Conservation (phyloP, 2,888 invertebrate genomes). For the Drosophila nigricruria region DNA sequence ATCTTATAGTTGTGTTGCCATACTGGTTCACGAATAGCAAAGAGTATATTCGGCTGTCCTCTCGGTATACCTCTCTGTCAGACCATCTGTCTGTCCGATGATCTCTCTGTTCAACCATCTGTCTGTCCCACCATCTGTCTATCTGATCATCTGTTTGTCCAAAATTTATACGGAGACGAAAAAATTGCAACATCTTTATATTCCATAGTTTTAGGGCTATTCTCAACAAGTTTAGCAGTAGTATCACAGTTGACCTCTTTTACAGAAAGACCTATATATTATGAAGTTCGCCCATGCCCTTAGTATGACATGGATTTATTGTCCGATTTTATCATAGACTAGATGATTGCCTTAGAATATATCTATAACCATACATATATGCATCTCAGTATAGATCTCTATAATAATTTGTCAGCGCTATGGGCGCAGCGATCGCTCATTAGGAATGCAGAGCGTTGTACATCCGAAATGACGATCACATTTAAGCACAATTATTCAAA, state of each 20-base stretch:
- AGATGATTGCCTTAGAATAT: not conserved
- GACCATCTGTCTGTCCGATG: not conserved
- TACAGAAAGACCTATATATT: not conserved
- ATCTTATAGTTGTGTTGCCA: slow-evolving; percentile 4
- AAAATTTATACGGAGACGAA: too few relatives aligned
- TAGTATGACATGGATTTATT: not conserved
- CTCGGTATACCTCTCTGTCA: too few relatives aligned
- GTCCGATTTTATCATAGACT: not conserved
- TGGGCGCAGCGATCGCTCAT: slow-evolving; percentile 23
- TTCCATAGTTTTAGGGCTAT: too few relatives aligned
- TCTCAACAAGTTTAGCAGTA: not conserved
- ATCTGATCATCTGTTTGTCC: not conserved
- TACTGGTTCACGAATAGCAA: slow-evolving; percentile 19
- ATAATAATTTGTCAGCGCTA: slow-evolving; percentile 2
- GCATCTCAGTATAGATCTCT: not conserved
- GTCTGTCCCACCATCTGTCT: not conserved
- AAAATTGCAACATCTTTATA: too few relatives aligned
- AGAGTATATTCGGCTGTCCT: not conserved
- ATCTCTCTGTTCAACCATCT: not conserved
- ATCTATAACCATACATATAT: not conserved
- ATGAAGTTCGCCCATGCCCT: not conserved
- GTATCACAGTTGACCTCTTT: not conserved
- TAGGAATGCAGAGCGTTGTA: slow-evolving; percentile 47
- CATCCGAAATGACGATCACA: slow-evolving; percentile 47
- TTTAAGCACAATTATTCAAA: slow-evolving; percentile 66